phyloP scores from a whole-genome alignment of 64 coral and sea anemone species.

The Montipora foliosa region DNA sequence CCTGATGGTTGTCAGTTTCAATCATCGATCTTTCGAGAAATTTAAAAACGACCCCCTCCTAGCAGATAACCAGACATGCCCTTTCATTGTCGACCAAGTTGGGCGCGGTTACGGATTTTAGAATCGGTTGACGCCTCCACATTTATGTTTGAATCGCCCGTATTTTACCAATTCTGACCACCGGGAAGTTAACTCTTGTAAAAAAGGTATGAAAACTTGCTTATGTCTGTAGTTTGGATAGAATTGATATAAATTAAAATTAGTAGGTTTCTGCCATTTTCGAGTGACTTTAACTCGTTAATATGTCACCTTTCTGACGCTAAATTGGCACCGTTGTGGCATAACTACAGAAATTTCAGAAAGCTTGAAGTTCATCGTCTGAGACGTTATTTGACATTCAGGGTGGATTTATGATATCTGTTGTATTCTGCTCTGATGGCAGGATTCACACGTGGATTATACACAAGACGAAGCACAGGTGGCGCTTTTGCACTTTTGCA shows the following conservation, averaged over 20 bases:
- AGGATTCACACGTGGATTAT: constrained; percentile 18
- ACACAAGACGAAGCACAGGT: background rate
- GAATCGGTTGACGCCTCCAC: too few species aligned
- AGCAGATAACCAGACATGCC: too few species aligned
- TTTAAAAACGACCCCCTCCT: too few species aligned
- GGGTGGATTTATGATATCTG: background rate
- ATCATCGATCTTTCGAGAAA: too few species aligned
- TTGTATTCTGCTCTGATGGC: background rate
- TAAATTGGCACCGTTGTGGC: background rate
- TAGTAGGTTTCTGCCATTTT: background rate
- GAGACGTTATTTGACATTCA: background rate
- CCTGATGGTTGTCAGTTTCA: too few species aligned
- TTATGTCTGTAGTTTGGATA: background rate
- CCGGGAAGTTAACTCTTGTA: too few species aligned
- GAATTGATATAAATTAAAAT: background rate
- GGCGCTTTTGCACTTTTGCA: background rate
- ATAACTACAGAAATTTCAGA: background rate
- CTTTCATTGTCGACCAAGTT: too few species aligned
- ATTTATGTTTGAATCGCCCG: too few species aligned
- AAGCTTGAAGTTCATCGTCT: background rate
- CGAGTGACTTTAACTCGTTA: background rate
- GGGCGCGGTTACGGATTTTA: too few species aligned
- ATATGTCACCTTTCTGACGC: background rate
- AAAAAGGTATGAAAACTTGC: too few species aligned
- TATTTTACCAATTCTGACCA: too few species aligned